phyloP scores from a whole-genome alignment of 1,140 invertebrate species.

The Temnothorax nylanderi region DNA sequence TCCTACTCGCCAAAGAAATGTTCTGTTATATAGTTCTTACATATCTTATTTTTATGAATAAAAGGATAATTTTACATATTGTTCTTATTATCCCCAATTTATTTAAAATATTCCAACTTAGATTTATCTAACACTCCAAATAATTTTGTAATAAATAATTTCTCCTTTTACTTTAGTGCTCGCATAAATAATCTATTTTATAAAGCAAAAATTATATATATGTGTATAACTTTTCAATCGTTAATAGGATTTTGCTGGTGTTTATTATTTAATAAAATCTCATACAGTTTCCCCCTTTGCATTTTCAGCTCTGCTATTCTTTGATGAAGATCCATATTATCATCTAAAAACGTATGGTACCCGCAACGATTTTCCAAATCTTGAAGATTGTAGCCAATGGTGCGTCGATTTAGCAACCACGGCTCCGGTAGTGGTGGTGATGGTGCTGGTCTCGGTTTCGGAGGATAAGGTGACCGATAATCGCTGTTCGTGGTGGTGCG shows the following conservation, averaged over 20 bases:
- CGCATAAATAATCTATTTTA: not conserved
- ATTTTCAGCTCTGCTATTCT: constrained; percentile 71
- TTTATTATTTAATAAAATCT: not conserved
- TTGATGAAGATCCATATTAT: constrained; percentile 71
- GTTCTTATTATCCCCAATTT: not conserved
- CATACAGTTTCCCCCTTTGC: constrained; percentile 31
- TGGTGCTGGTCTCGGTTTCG: constrained; percentile 42
- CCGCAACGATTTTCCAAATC: constrained; percentile 68
- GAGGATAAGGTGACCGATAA: constrained; percentile 60
- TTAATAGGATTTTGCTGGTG: not conserved
- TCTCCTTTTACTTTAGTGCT: not conserved
- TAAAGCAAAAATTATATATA: not conserved
- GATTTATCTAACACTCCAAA: not conserved
- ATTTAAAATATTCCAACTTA: not conserved
- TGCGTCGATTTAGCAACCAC: constrained; percentile 72
- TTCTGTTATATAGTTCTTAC: not conserved
- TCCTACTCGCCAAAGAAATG: not conserved
- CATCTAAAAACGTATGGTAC: constrained; percentile 70
- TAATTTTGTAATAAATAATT: not conserved
- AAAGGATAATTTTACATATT: constrained; percentile 17
- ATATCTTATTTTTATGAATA: constrained; percentile 9
- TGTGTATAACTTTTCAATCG: not conserved
- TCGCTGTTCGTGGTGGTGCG: constrained; percentile 63
- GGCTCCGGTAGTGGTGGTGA: constrained; percentile 53
- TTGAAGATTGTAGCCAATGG: constrained; percentile 67